Evolutionary conservation across 2,113 vertebrate species (phyloP), one percentile per base, ranked within the genome.

Genomic region (Rhabdomys dilectus): DNA sequence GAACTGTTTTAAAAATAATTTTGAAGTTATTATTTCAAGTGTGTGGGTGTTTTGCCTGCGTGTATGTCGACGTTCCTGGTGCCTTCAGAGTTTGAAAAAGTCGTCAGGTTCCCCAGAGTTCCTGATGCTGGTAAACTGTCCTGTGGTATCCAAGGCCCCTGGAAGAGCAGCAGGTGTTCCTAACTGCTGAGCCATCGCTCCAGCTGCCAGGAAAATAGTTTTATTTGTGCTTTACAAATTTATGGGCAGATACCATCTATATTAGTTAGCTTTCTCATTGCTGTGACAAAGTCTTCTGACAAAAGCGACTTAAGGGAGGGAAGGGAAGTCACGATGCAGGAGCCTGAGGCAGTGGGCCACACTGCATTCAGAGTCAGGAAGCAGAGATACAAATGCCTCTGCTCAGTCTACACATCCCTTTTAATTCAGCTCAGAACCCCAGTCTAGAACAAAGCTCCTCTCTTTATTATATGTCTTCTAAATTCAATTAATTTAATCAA

Each of bases 151-250:
- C 22, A 29, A 26, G 24, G 39, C 22, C 53, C 21, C n/a, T 84
- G 24, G 7, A 29, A 84, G 1, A 29, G n/a, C 15, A 84, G 81
- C 4, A 60, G 39, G 58, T 84, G 12, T 42, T 84, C 56, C 58
- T 45, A 31, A 62, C 3, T 17, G 39, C 22, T 84, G 81, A 84
- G 81, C n/a, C 58, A 62, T 62, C 8, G 51, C 10, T n/a, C 78
- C 19, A 81, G 78, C 78, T 81, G 78, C 34, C 56, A 56, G 29
- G 7, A 12, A 96, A 70, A 13, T 94, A 56, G n/a, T 90, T 76
- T 96, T 31, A 60, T 90, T 68, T 72, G 9, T 64, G 5, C 78
- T 21, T 92, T 94, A 87, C 19, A 77, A 81, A 94, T 16, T 82
- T 24, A 53, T 80, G 31, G 48, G 51, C 77, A 80, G 75, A 51